Evolutionary conservation across 1,140 invertebrate species (phyloP).

Genomic region (Aphidius gifuensis): DNA sequence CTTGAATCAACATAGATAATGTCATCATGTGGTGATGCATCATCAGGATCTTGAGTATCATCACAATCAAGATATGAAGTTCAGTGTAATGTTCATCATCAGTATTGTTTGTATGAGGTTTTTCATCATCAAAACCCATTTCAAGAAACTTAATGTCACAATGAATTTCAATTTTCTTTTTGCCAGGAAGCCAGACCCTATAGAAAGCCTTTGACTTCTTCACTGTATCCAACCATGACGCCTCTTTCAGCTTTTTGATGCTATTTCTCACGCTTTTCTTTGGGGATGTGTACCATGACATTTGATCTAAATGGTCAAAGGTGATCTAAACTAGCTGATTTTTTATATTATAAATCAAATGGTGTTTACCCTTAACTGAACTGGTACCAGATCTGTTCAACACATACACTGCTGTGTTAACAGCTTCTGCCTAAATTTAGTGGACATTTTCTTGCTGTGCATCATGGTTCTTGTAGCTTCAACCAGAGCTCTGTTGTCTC

Average conservation of each 20-base stretch:
- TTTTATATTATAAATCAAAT: neutral
- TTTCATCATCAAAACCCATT: neutral
- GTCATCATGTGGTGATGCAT: neutral
- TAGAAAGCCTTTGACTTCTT: conserved; percentile 19
- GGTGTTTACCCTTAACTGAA: conserved; percentile 33
- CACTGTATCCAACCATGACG: conserved; percentile 32
- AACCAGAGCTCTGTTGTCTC: conserved; percentile 46
- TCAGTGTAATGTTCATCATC: neutral
- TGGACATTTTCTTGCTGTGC: too few species aligned
- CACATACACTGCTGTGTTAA: conserved; percentile 42
- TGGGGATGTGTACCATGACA: conserved; percentile 26
- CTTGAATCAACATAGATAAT: too few species aligned
- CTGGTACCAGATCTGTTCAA: conserved; percentile 46
- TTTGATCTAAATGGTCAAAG: conserved; percentile 43
- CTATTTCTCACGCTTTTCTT: conserved; percentile 6
- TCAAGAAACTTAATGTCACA: conserved; percentile 10
- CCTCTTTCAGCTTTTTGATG: conserved; percentile 7
- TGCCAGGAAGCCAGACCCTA: conserved; percentile 9
- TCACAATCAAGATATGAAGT: too few species aligned
- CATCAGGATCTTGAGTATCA: too few species aligned
- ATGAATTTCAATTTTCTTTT: conserved; percentile 1
- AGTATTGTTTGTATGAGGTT: neutral
- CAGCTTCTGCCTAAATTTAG: conserved; percentile 46
- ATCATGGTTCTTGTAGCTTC: conserved; percentile 49
- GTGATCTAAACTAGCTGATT: conserved; percentile 27